Percentiles rank a stretch among this genome's conserved stretches.
Evolutionary conservation across 2,113 vertebrate genomes (phyloP).

Genomic region (Vicugna pacos): DNA sequence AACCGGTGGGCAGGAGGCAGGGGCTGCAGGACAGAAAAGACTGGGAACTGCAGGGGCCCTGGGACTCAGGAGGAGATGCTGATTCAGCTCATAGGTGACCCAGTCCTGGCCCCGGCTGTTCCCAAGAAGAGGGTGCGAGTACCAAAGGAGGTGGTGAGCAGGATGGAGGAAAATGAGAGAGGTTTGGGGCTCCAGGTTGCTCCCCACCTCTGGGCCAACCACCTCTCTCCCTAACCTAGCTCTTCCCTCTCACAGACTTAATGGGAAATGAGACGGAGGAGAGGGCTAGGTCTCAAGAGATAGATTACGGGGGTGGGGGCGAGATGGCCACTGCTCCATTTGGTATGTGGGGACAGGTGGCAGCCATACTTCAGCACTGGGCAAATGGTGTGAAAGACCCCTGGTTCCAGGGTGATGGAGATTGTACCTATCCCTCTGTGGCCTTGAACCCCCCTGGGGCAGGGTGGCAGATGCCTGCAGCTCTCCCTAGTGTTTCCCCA

Average conservation of each 20-base stretch:
- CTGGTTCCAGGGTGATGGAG: conserved; percentile 68
- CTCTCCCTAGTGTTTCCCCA: background rate
- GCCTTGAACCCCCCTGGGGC: conserved; percentile 47
- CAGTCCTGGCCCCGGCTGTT: conserved; percentile 82
- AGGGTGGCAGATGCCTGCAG: conserved; percentile 71
- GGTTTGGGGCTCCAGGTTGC: conserved; percentile 13
- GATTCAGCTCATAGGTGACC: conserved; percentile 84
- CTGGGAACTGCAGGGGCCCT: conserved; percentile 81
- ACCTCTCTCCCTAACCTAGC: conserved; percentile 32
- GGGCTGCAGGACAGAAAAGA: conserved; percentile 63
- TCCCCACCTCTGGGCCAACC: conserved; percentile 31
- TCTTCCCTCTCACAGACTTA: conserved; percentile 69
- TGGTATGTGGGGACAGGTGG: conserved; percentile 62
- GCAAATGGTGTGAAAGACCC: conserved; percentile 61
- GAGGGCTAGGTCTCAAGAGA: conserved; percentile 46
- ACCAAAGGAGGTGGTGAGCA: conserved; percentile 54
- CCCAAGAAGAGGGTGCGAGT: conserved; percentile 65
- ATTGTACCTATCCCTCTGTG: conserved; percentile 76
- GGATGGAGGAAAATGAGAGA: conserved; percentile 34
- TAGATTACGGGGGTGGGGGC: background rate
- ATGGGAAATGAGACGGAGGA: conserved; percentile 51
- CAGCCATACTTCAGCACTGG: conserved; percentile 72
- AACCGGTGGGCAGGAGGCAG: conserved; percentile 68
- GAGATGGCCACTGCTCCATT: conserved; percentile 49
- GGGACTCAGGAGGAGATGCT: conserved; percentile 83